Evolutionary conservation across 2,113 vertebrate genomes (phyloP).

Genomic region (Lonchura striata): DNA sequence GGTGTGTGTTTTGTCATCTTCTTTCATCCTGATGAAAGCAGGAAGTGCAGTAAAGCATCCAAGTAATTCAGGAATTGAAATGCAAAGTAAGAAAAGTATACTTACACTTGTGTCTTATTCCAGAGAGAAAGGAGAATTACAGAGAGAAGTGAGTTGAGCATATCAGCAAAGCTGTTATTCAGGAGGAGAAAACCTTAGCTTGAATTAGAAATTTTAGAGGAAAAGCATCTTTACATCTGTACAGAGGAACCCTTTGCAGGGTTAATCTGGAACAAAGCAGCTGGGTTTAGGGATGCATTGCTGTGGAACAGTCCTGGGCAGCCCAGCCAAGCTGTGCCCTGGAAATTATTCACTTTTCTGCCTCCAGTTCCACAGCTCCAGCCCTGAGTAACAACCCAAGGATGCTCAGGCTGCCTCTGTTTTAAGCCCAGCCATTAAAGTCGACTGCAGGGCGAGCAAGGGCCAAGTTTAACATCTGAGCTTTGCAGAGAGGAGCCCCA

Average conservation of each 20-base stretch:
- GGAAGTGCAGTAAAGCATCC: not conserved
- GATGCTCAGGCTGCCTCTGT: not conserved
- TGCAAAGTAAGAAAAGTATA: not conserved
- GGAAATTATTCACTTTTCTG: not conserved
- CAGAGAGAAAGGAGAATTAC: not conserved
- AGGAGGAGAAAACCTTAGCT: not conserved
- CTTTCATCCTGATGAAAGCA: not conserved
- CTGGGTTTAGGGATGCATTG: not conserved
- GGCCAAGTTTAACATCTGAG: not conserved
- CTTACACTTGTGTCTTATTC: not conserved
- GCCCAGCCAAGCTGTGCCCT: not conserved
- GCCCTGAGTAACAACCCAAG: not conserved
- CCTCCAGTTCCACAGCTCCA: not conserved
- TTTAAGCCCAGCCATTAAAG: not conserved
- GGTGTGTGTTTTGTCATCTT: not conserved
- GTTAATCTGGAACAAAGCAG: not conserved
- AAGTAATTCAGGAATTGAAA: not conserved
- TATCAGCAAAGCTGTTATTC: not conserved
- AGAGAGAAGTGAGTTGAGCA: not conserved
- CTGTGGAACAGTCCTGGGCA: rapidly evolving
- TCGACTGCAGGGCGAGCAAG: not conserved
- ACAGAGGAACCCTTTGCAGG: not conserved
- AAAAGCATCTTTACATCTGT: not conserved
- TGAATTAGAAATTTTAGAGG: not conserved
- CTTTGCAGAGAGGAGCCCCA: not conserved